Conservation (phyloP, 2,888 invertebrate genomes). For the Apomyelois bistriatella region DNA sequence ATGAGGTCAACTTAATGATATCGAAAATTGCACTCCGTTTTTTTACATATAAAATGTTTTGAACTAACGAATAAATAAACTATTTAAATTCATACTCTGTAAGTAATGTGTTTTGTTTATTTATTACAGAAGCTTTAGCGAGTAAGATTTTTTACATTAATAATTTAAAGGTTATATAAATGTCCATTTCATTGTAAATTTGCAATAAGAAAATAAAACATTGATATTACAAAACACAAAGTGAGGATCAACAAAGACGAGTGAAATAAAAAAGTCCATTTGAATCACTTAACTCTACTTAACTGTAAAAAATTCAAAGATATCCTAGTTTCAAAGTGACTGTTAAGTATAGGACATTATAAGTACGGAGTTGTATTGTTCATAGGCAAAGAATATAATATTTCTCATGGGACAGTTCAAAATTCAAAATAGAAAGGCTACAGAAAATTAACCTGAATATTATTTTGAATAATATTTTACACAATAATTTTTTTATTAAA, state of each 20-base stretch:
- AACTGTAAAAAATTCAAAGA: neutral
- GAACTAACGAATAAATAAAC: no score
- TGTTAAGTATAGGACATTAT: slow-evolving; percentile 39
- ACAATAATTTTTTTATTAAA: no score
- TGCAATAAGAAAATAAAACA: no score
- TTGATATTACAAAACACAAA: neutral
- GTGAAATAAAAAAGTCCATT: neutral
- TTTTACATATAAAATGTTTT: neutral
- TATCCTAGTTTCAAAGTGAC: slow-evolving; percentile 30
- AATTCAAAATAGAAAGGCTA: neutral
- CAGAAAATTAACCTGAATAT: neutral
- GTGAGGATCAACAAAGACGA: neutral
- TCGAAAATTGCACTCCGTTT: slow-evolving; percentile 3
- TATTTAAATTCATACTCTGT: neutral
- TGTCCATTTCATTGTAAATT: no score
- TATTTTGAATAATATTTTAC: neutral
- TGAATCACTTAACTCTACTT: neutral
- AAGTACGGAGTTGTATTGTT: slow-evolving; percentile 53
- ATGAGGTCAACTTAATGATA: neutral
- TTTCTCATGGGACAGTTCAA: slow-evolving; percentile 40
- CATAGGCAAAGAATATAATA: slow-evolving; percentile 53
- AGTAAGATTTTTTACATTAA: no score
- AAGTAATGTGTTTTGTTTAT: no score
- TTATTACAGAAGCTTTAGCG: no score
- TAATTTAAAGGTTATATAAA: no score